Evolutionary conservation across 2,113 vertebrate species (phyloP), one percentile per base, ranked within the genome.

Genomic region (Myanophis thanlyinensis): DNA sequence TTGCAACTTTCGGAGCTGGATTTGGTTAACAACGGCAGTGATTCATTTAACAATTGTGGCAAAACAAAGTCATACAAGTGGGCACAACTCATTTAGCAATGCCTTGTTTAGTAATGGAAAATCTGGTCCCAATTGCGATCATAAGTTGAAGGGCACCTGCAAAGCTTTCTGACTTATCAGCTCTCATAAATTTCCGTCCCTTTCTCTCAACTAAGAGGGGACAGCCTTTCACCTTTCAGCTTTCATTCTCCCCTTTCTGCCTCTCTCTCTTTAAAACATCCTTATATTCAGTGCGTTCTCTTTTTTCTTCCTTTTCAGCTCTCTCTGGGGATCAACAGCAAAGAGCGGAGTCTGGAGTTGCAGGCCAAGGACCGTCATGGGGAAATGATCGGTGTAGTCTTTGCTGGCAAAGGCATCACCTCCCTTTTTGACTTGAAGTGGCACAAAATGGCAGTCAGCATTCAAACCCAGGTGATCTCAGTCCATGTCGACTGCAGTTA

Each of bases 401-500:
- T 99, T 59, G 11, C 90, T 0, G 98, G 98, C 1, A 98, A 97
- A 40, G 98, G 98, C 0, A 98, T 99, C 92, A 97, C 98, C 9
- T 97, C 98, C 0, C 98, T 99, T 48, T 98, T 98, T 2, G 99
- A 99, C 91, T 96, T 98, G 92, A 97, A 94, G 11, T 99, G 99
- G 99, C 99, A 99, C 97, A 99, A 99, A 96, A 95, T 99, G 96
- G 97, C 91, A 25, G 93, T 99, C 95, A 98, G 98, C 0, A 95
- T 99, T 92, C 98, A 98, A 53, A 96, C 85, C 7, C 97, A 12
- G 0, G 95, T 98, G 0, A 97, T 97, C 62, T 98, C 99, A 0
- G 88, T 99, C 92, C 98, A 98, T 0, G 97, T 99, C 49, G 99
- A 99, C 97, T 99, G 99, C 92, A 49, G 96, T 89, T 98, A 98